These are phyloP conservation scores for Poecilia gillii DNA, from an alignment of 2,797 vertebrate species.

Conservation along the genomic window DNA sequence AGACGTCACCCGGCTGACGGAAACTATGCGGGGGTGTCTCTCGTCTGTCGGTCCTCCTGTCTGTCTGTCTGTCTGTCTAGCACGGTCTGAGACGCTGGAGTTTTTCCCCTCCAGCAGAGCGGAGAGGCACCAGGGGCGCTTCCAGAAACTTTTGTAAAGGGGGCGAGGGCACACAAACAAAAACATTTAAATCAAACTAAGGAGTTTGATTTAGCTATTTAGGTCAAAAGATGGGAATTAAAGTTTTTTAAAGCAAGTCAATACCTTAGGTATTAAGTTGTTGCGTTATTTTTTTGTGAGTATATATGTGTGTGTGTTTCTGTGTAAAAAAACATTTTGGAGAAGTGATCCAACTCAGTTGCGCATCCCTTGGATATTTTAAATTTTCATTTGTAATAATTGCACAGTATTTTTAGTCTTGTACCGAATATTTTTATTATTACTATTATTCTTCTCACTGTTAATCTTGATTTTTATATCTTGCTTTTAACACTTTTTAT, in stretches of 20 bases:
- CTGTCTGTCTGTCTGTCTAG: conserved; percentile 41
- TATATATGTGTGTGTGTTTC: too few relatives aligned
- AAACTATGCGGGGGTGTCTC: conserved; percentile 84
- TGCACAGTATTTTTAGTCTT: too few relatives aligned
- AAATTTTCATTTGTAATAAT: too few relatives aligned
- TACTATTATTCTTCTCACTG: too few relatives aligned
- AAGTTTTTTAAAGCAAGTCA: not conserved
- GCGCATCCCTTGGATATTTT: too few relatives aligned
- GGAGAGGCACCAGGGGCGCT: not conserved
- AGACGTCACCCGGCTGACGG: conserved; percentile 83
- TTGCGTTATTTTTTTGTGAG: too few relatives aligned
- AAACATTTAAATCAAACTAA: not conserved
- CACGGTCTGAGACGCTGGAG: conserved; percentile 33
- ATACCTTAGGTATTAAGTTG: not conserved
- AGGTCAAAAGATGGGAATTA: not conserved
- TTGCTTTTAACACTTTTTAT: too few relatives aligned
- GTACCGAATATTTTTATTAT: too few relatives aligned
- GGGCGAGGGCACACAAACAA: not conserved
- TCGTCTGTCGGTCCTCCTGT: conserved; percentile 54
- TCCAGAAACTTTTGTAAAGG: not conserved
- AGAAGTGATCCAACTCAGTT: too few relatives aligned
- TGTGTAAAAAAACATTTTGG: too few relatives aligned
- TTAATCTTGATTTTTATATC: too few relatives aligned
- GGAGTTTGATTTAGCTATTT: not conserved
- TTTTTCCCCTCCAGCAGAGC: not conserved